These are phyloP conservation scores for Metacarcinus magister DNA, from an alignment of 2,888 invertebrate genomes.

Conservation along the genomic window DNA sequence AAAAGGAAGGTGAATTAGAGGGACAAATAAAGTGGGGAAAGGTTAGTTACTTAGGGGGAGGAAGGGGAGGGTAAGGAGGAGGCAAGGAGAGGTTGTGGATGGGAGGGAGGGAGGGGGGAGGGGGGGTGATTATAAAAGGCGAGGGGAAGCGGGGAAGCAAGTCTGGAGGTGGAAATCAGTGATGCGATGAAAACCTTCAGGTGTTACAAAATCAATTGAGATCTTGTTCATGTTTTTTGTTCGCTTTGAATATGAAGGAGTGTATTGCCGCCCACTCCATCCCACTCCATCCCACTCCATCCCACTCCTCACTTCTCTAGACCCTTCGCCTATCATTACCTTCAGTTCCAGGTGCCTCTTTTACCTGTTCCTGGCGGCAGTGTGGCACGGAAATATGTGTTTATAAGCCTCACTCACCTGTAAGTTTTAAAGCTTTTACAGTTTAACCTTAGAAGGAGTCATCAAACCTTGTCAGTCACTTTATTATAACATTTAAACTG, in stretches of 20 bases:
- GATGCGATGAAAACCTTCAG: constrained; percentile 6
- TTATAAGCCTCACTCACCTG: background rate
- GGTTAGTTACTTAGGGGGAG: background rate
- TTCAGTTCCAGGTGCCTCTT: background rate
- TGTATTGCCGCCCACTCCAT: background rate
- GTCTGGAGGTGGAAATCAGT: constrained; percentile 8
- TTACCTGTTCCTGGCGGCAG: background rate
- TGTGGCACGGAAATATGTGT: background rate
- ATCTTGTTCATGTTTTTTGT: constrained; percentile 15
- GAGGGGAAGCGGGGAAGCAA: background rate
- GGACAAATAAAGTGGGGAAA: background rate
- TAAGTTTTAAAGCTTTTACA: background rate
- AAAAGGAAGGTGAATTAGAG: background rate
- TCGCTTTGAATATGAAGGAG: background rate
- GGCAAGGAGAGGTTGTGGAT: background rate
- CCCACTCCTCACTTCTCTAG: background rate
- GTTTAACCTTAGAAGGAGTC: background rate
- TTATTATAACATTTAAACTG: background rate
- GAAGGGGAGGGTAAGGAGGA: background rate
- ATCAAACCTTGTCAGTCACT: background rate
- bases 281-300: background rate
- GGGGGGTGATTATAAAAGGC: background rate
- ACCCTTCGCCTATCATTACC: constrained; percentile 13
- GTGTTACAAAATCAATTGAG: background rate
- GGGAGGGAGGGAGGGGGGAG: background rate